Evolutionary conservation across 2,888 invertebrate genomes (phyloP), one percentile per base, ranked within the genome.

Genomic region (Theretra japonica): DNA sequence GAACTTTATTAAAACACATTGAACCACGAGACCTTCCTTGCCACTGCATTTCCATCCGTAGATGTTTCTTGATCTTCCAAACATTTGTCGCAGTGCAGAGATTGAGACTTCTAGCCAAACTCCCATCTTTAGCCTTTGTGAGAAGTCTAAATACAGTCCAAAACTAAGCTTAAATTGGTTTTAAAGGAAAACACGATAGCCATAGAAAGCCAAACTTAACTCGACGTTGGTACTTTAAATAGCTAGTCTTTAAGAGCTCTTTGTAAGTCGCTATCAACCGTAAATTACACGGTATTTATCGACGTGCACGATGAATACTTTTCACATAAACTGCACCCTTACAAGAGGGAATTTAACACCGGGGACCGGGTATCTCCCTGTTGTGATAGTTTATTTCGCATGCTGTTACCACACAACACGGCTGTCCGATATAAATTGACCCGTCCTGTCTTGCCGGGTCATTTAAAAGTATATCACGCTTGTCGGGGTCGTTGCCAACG

Each of bases 351-450:
- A 88, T 89, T 87, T 88, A 87, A 86, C 86, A 83, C 85, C 81
- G 79, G 86, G 87, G 83, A 86, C 86, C 83, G 83, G 85, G 88
- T 88, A 87, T 88, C 86, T 86, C 77, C 83, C 82, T 84, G 88
- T 89, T 90, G 90, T 90, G 90, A 83, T 89, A 88, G 91, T 92
- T 91, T 92, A 92, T 90, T 91, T 88, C 85, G 82, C 88, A 87
- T 84, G 88, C 83, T 87, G 88, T 88, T 88, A 89, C 89, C 88
- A 84, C 89, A 87, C 85, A 83, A 80, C 87, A 88, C 88, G 88
- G 76, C 23, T 56, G 76, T 65, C 88, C 82, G 86, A 74, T 74
- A 70, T 80, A 77, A 73, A 60, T 72, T 77, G 85, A 83, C 69
- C 84, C 78, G 2, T 75, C 76, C 70, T 73, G 75, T 79, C 78